Conservation (phyloP, 1,140 invertebrate species). For the Saxidomus purpurata region DNA sequence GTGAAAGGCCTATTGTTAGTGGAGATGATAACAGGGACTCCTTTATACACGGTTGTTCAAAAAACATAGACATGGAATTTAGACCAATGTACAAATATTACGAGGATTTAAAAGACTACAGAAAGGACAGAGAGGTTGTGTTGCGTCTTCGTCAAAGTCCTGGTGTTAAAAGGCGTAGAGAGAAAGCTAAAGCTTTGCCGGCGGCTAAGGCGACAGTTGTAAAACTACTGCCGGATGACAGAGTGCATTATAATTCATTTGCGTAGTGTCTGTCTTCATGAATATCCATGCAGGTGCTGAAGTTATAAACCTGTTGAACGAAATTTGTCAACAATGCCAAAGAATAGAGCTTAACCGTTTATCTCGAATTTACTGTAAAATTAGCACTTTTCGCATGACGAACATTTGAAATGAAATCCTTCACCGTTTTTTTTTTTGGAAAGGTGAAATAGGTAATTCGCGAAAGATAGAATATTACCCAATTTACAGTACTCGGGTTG, state of each 20-base stretch:
- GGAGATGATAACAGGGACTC: conserved; percentile 13
- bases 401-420: no score
- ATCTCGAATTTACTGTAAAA: no score
- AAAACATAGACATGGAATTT: conserved; percentile 67
- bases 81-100: conserved; percentile 78
- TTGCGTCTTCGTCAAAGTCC: conserved; percentile 77
- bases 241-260: conserved; percentile 52
- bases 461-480: no score
- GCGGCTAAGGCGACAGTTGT: conserved; percentile 23
- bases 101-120: conserved; percentile 74
- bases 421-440: no score
- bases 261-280: neutral
- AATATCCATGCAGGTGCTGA: no score
- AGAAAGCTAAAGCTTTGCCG: conserved; percentile 42
- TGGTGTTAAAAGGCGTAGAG: conserved; percentile 51
- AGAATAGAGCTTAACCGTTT: no score
- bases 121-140: conserved; percentile 73
- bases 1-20: conserved; percentile 42
- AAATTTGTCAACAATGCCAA: no score
- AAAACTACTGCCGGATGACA: conserved; percentile 42
- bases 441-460: no score
- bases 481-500: no score
- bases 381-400: no score
- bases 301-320: no score
- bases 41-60: conserved; percentile 61